A percentile compares a stretch with the other conserved stretches of the same genome.
phyloP scores from a whole-genome alignment of 2,888 invertebrate species.

The Drosophila rellima region DNA sequence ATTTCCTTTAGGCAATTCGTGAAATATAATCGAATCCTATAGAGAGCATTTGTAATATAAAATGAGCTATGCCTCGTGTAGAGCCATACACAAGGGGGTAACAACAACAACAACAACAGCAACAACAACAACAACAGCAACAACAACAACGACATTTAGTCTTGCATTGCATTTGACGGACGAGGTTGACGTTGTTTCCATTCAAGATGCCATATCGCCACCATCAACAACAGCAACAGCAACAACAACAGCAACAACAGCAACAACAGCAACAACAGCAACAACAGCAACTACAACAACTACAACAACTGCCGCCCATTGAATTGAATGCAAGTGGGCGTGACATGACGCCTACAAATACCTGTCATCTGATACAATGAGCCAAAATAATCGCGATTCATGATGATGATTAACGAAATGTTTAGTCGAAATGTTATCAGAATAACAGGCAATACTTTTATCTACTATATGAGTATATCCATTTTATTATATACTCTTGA shows the following conservation, averaged over 20 bases:
- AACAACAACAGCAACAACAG: not conserved
- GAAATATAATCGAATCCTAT: not conserved
- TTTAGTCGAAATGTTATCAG: too few species aligned
- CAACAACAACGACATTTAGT: conserved; percentile 9
- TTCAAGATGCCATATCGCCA: conserved; percentile 37
- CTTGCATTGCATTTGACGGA: conserved; percentile 34
- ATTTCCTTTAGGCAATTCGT: not conserved
- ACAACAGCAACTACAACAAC: conserved; percentile 2
- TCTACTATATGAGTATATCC: not conserved
- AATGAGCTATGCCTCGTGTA: conserved; percentile 4
- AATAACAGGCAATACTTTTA: too few species aligned
- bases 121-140: conserved; percentile 6
- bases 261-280: not conserved
- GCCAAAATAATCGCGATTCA: conserved; percentile 44
- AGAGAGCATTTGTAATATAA: not conserved
- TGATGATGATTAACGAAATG: conserved; percentile 44
- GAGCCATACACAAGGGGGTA: not conserved
- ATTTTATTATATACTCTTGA: not conserved
- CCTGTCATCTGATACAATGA: conserved; percentile 51
- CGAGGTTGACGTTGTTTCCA: conserved; percentile 33
- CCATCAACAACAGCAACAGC: conserved; percentile 27
- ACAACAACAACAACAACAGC: conserved; percentile 6
- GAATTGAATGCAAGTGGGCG: conserved; percentile 33
- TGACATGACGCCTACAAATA: conserved; percentile 26
- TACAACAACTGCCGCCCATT: conserved; percentile 13